phyloP scores from a whole-genome alignment of 2,797 vertebrate species.

The Cichlasoma orientale region DNA sequence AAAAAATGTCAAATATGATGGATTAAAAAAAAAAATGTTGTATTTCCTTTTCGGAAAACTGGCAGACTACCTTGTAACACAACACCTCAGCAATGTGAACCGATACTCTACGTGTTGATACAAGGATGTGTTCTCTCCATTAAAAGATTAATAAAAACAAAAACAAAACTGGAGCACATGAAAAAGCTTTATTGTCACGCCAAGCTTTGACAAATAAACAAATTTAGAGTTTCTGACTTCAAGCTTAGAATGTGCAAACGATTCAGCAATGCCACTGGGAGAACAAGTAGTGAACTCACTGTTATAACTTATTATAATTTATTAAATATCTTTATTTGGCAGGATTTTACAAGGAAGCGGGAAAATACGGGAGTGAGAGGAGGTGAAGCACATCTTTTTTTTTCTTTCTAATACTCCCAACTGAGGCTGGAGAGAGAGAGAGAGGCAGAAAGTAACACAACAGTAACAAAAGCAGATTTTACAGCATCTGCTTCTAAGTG shows the following conservation, averaged over 20 bases:
- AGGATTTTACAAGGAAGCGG: conserved; percentile 86
- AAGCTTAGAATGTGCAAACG: conserved; percentile 84
- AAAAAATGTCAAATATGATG: too few relatives aligned
- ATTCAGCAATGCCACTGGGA: conserved; percentile 79
- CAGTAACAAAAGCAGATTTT: conserved; percentile 78
- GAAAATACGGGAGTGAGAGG: conserved; percentile 60
- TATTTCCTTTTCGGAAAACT: neutral
- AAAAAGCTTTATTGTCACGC: conserved; percentile 90
- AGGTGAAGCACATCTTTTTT: conserved; percentile 46
- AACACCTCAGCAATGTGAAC: neutral
- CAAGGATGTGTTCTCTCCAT: neutral
- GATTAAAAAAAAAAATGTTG: too few relatives aligned
- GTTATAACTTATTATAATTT: conserved; percentile 79
- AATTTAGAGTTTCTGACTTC: conserved; percentile 75
- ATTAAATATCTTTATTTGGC: conserved; percentile 84
- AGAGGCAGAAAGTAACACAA: conserved; percentile 70
- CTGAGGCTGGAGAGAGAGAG: conserved; percentile 48
- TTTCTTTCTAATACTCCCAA: neutral
- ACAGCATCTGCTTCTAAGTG: conserved; percentile 71
- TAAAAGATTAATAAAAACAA: neutral
- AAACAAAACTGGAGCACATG: conserved; percentile 57
- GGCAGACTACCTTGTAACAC: neutral
- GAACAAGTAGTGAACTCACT: conserved; percentile 70
- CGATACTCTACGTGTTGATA: neutral
- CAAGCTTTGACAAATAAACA: conserved; percentile 83